These are phyloP conservation scores for Cistogaster globosa DNA, from an alignment of 2,888 invertebrate genomes.

Conservation along the genomic window DNA sequence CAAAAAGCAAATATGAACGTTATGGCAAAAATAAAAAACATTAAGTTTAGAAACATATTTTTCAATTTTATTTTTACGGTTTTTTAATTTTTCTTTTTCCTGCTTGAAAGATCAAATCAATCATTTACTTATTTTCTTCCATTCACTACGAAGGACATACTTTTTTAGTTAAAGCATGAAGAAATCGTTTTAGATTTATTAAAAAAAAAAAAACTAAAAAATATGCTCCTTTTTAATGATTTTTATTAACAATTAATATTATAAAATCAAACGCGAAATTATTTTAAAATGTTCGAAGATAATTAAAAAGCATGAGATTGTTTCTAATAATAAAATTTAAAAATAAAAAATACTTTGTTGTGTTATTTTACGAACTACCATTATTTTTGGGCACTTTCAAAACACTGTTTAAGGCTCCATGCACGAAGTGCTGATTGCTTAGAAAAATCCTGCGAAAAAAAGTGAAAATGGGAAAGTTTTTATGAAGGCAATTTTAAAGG, in stretches of 20 bases:
- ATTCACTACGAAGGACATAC: not conserved
- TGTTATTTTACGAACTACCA: no score
- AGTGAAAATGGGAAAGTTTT: no score
- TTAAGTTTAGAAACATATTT: slow-evolving; percentile 64
- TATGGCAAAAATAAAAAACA: slow-evolving; percentile 89
- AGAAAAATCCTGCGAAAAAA: no score
- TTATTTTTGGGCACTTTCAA: no score
- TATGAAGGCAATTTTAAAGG: no score
- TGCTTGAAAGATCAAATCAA: no score
- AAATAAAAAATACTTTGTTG: not conserved
- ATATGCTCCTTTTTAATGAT: slow-evolving; percentile 5
- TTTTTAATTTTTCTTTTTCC: slow-evolving; percentile 10
- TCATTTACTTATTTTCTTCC: not conserved
- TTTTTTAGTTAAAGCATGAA: slow-evolving; percentile 55
- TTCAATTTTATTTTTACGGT: slow-evolving; percentile 26
- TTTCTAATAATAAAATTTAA: no score
- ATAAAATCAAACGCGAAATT: slow-evolving; percentile 32
- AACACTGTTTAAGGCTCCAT: no score
- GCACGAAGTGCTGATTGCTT: no score
- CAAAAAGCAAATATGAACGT: slow-evolving; percentile 96
- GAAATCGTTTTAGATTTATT: slow-evolving; percentile 71
- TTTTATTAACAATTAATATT: slow-evolving; percentile 45
- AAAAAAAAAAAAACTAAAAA: slow-evolving; percentile 45
- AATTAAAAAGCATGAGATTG: not conserved
- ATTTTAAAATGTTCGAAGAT: slow-evolving; percentile 43